A percentile compares a stretch with the other conserved stretches of the same genome.
Conservation (phyloP, 2,113 vertebrate species). For the Stigmatopora nigra region DNA sequence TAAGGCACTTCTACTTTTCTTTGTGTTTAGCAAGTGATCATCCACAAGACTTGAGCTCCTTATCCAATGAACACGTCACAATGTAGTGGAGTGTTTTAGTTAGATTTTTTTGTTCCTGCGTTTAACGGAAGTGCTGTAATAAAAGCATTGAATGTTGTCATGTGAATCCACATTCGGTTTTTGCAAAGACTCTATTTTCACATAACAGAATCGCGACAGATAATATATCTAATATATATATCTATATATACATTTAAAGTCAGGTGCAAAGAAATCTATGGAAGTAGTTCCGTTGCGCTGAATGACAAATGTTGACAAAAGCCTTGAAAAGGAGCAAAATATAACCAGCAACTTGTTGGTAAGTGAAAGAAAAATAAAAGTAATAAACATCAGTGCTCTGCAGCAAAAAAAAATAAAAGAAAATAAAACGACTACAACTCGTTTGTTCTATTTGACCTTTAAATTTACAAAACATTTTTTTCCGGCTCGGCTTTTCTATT, state of each 20-base stretch:
- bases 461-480: background rate
- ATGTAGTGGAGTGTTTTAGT: background rate
- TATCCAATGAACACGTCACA: background rate
- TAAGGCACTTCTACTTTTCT: constrained; percentile 5
- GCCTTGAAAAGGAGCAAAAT: constrained; percentile 37
- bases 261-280: constrained; percentile 22
- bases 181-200: constrained; percentile 59
- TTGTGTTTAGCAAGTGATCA: background rate
- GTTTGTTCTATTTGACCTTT: constrained; percentile 21
- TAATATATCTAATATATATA: constrained; percentile 47
- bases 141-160: constrained; percentile 32
- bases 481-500: constrained; percentile 2
- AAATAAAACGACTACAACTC: constrained; percentile 21
- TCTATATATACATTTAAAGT: constrained; percentile 48
- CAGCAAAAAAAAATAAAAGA: too few species aligned
- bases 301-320: constrained; percentile 15
- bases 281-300: constrained; percentile 32
- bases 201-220: constrained; percentile 18
- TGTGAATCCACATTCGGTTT: constrained; percentile 48
- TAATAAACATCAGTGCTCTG: constrained; percentile 49
- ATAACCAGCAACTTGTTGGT: constrained; percentile 11
- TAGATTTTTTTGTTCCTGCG: background rate
- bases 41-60: background rate
- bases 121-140: constrained; percentile 7
- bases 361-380: constrained; percentile 9